phyloP scores from a whole-genome alignment of 1,140 invertebrate genomes.

The Heterodera schachtii region DNA sequence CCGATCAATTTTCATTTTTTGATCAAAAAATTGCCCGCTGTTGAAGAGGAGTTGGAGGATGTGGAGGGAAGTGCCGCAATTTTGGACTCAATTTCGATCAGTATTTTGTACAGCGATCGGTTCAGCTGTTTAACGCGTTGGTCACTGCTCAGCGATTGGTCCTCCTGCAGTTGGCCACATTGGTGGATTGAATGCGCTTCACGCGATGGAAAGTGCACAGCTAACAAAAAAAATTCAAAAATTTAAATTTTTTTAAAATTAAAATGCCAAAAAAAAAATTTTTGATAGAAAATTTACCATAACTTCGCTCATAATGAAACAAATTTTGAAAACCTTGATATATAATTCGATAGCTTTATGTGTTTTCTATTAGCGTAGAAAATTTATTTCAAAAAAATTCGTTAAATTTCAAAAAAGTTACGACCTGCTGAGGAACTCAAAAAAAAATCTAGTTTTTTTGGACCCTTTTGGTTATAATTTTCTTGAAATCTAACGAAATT shows the following conservation, averaged over 20 bases:
- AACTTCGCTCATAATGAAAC: no score
- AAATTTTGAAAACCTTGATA: no score
- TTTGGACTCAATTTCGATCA: slow-evolving; percentile 50
- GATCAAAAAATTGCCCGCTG: slow-evolving; percentile 30
- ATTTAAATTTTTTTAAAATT: neutral
- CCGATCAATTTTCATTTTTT: neutral
- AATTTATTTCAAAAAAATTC: no score
- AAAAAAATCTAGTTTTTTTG: no score
- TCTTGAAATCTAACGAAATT: no score
- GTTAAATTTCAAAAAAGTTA: no score
- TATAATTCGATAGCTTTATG: no score
- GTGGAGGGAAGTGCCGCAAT: slow-evolving; percentile 26
- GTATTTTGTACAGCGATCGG: slow-evolving; percentile 49
- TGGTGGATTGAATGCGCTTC: slow-evolving; percentile 44
- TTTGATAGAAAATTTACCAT: no score
- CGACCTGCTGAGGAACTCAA: no score
- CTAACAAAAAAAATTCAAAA: slow-evolving; percentile 24
- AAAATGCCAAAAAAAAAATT: neutral
- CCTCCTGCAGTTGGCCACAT: slow-evolving; percentile 26
- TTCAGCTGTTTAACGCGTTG: slow-evolving; percentile 49
- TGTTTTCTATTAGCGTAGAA: no score
- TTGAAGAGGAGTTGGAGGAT: slow-evolving; percentile 10
- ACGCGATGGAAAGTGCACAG: slow-evolving; percentile 50
- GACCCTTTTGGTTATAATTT: no score
- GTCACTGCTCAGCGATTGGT: slow-evolving; percentile 41